phyloP scores from a whole-genome alignment of 2,797 vertebrate species.

The Malurus splendens region DNA sequence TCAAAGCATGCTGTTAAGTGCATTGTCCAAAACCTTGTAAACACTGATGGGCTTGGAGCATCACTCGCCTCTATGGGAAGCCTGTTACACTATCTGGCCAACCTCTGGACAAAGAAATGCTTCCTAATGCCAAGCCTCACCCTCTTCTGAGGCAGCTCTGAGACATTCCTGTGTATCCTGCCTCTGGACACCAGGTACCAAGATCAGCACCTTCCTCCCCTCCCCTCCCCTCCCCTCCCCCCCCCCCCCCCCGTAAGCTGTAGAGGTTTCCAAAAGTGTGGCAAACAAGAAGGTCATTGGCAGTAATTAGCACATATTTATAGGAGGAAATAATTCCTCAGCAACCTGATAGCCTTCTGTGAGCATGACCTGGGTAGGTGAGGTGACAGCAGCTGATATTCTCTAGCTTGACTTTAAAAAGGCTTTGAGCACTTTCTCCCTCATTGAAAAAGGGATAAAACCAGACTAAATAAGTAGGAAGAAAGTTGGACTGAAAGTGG shows the following conservation, averaged over 20 bases:
- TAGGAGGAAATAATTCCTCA: not conserved
- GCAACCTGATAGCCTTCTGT: not conserved
- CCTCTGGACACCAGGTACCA: not conserved
- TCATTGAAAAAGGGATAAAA: not conserved
- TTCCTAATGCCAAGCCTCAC: not conserved
- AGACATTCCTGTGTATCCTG: accelerated
- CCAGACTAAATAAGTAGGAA: not conserved
- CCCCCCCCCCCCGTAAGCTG: not conserved
- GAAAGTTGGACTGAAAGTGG: not conserved
- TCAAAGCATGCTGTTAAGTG: not conserved
- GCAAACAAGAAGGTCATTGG: not conserved
- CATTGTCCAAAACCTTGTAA: not conserved
- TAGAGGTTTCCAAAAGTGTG: not conserved
- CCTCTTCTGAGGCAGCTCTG: not conserved
- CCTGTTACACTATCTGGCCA: not conserved
- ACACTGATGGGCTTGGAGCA: not conserved
- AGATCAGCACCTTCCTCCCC: not conserved
- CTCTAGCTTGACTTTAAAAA: not conserved
- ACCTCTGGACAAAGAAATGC: not conserved
- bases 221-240: too few relatives aligned
- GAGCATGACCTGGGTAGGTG: not conserved
- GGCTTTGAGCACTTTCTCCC: not conserved
- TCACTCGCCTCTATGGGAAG: accelerated
- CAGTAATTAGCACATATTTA: not conserved
- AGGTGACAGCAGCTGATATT: not conserved